Base-by-base conservation (phyloP, 2,113 vertebrate species). In the Pelusios castaneus region DNA sequence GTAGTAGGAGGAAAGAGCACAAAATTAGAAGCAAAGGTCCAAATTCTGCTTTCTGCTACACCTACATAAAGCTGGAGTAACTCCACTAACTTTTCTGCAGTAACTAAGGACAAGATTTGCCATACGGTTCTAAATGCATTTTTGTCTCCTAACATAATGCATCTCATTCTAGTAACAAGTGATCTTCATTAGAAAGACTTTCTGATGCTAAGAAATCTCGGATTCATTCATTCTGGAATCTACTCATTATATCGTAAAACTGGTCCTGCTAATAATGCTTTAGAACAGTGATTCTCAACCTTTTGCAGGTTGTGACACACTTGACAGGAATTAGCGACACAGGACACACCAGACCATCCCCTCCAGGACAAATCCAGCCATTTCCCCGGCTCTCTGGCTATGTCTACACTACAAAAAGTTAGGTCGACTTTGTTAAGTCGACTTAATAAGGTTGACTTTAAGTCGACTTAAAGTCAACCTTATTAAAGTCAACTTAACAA, bases 21-120 rank as follows among this genome's bases (percentile, higher is more conserved):
- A 93, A 96, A 95, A 89, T 93, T 78, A 75, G 56, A 87, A 47
- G 58, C 87, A 93, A 93, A 58, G 79, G 89, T 94, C 54, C 79
- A 87, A 51, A 91, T 55, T 85, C 41, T 78, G 76, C 60, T 87
- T 88, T 94, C 43, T 22, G 38, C 93, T 91, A 75, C 8, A 93
- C 6, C 9, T 90, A 85, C 88, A 45, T 76, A 95, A 89, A 95
- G 95, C 92, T 94, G 88, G 8, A 92, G 43, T 76, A 90, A 91
- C 95, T 92, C 91, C 91, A 97, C 82, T 88, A 88, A 85, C 93
- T 96, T 2, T 0, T 96, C 84, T n/a, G 84, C 79, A 93, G 92
- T 83, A 96, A 95, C 60, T 63, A 93, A 86, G 73, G 94, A 87
- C 60, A 85, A 95, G 80, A 90, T 85, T 91, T 87, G 55, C 86